phyloP scores from a whole-genome alignment of 2,113 vertebrate genomes.

The Tychaedon coryphoeus region DNA sequence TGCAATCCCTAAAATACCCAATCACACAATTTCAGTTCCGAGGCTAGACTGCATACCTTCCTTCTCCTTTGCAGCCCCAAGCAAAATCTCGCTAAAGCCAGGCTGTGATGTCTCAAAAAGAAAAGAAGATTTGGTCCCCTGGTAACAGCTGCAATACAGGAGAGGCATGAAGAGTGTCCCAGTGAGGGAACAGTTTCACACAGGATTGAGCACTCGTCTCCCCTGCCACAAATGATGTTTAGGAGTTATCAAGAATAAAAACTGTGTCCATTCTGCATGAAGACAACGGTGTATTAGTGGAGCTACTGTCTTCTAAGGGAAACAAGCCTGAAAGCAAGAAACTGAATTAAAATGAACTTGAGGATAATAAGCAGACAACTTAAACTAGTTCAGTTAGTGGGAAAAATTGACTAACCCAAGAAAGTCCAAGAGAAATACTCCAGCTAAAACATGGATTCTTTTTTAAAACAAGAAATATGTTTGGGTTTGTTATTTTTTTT shows the following conservation, averaged over 20 bases:
- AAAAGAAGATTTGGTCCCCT: not conserved
- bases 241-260: not conserved
- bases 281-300: fast-evolving
- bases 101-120: not conserved
- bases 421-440: not conserved
- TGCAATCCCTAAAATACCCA: not conserved
- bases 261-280: not conserved
- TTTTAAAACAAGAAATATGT: not conserved
- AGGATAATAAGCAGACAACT: not conserved
- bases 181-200: fast-evolving
- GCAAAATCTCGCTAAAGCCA: not conserved
- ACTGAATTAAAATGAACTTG: not conserved
- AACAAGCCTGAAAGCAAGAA: not conserved
- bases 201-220: not conserved
- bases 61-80: not conserved
- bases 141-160: fast-evolving
- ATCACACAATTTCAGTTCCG: not conserved
- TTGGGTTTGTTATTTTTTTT: not conserved
- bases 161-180: not conserved
- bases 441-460: not conserved
- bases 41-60: not conserved
- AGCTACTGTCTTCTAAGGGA: not conserved
- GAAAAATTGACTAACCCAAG: not conserved
- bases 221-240: not conserved
- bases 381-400: not conserved